Base-by-base conservation (phyloP, 2,888 invertebrate species). In the Andrena dorsata region DNA sequence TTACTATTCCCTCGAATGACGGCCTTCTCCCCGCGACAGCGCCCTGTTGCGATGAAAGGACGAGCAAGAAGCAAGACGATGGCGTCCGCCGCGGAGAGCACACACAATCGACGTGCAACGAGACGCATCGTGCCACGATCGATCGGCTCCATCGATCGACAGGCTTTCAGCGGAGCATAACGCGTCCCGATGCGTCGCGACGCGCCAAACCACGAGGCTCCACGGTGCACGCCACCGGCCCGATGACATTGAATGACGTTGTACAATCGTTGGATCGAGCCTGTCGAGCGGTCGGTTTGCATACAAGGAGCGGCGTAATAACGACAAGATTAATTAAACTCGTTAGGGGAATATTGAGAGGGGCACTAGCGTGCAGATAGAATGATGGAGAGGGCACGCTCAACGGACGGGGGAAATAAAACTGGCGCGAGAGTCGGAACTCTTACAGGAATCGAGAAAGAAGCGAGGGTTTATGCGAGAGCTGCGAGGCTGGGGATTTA, bases 191-290 rank as follows among this genome's bases (percentile, higher is more conserved):
- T 58, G 68, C 60, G 51, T 26, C 53, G 51, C 68, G 53, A 30
- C 70, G 51, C 65, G 80, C 70, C 64, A 68, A 56, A 66, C 69
- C 73, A 51, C 71, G 41, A 53, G 64, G n/a, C 23, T 35, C 58
- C 68, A 16, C 41, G 66, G 32, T 68, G 8, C 56, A 20, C 61
- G 32, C 51, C 51, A 23, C 49, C 65, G 20, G n/a, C 53, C 65
- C 68, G 65, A 66, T 82, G 80, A 78, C 86, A 80, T 77, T 82
- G 84, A 75, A 64, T 74, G 84, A 86, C 86, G 80, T 82, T 32
- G 61, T 20, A 13, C 80, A 63, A 82, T 86, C 86, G 75, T 66
- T 41, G 51, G 80, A 72, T 75, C 75, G 71, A 8, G 41, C 16
- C 30, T 49, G 60, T 16, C 26, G 60, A n/a, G 10, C 49, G 69